These are phyloP conservation scores for Schrankia costaestrigalis DNA, from an alignment of 2,888 invertebrate species.

Conservation along the genomic window DNA sequence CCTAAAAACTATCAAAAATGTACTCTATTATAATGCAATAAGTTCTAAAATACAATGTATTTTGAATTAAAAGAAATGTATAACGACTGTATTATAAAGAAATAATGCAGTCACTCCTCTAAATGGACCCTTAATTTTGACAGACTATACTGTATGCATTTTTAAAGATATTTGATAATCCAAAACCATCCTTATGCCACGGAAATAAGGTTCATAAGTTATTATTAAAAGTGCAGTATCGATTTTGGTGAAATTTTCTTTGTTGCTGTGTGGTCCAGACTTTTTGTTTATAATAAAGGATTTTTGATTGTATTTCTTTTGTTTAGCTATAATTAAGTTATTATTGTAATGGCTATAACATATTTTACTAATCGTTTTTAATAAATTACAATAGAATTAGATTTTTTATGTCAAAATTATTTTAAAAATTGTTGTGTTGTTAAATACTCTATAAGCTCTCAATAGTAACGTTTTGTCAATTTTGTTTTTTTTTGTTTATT, in stretches of 20 bases:
- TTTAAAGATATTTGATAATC: not conserved
- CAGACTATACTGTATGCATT: slow-evolving; percentile 18
- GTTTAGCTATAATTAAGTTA: slow-evolving; percentile 26
- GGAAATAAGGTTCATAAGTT: not conserved
- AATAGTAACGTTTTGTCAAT: too few relatives aligned
- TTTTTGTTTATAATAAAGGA: slow-evolving; percentile 25
- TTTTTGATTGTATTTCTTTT: slow-evolving; percentile 28
- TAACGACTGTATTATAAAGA: slow-evolving; percentile 34
- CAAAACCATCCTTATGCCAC: not conserved
- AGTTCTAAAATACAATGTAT: too few relatives aligned
- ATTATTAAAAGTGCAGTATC: not conserved
- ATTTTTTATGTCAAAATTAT: too few relatives aligned
- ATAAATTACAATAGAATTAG: too few relatives aligned
- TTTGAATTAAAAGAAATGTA: too few relatives aligned
- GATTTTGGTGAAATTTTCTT: slow-evolving; percentile 11
- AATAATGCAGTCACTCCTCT: slow-evolving; percentile 50
- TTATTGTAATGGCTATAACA: slow-evolving; percentile 23
- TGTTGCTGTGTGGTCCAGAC: slow-evolving; percentile 31
- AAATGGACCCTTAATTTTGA: slow-evolving; percentile 49
- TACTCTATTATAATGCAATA: too few relatives aligned
- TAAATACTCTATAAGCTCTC: too few relatives aligned
- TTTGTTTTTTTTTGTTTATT: too few relatives aligned
- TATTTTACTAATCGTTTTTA: too few relatives aligned
- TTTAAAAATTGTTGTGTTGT: too few relatives aligned
- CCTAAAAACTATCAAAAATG: too few relatives aligned